These are phyloP conservation scores for Arnoldichthys spilopterus DNA, from an alignment of 2,797 vertebrate species.

Conservation along the genomic window DNA sequence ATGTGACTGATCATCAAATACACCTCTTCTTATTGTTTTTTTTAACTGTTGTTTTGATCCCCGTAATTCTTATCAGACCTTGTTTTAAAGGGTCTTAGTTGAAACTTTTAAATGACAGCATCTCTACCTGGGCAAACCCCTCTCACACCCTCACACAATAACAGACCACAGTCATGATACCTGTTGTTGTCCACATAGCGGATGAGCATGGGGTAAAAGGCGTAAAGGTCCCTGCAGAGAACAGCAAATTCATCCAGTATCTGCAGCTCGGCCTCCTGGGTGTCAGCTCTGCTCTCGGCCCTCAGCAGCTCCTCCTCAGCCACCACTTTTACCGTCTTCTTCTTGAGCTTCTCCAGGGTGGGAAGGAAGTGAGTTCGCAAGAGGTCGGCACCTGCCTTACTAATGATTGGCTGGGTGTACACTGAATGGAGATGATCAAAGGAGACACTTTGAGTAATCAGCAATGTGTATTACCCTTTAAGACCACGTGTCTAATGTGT, in stretches of 20 bases:
- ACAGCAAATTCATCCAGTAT: conserved; percentile 96
- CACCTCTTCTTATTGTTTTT: background rate
- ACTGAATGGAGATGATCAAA: conserved; percentile 74
- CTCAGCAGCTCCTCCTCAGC: conserved; percentile 93
- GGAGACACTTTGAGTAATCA: background rate
- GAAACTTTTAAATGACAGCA: background rate
- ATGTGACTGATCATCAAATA: background rate
- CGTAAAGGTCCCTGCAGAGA: conserved; percentile 95
- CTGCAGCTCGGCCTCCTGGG: conserved; percentile 94
- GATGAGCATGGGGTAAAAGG: conserved; percentile 98
- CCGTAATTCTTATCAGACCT: background rate
- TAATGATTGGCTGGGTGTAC: conserved; percentile 97
- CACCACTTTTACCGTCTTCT: conserved; percentile 94
- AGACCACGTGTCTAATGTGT: too few relatives aligned
- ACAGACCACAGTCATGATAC: conserved; percentile 65
- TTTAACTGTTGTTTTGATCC: background rate
- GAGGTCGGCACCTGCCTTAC: conserved; percentile 91
- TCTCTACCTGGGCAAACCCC: background rate
- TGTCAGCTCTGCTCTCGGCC: conserved; percentile 89
- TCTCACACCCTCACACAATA: too few relatives aligned
- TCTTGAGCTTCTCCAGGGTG: conserved; percentile 94
- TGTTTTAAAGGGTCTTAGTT: background rate
- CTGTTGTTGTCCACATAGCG: conserved; percentile 98
- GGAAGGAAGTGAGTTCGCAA: conserved; percentile 93
- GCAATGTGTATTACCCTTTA: background rate